Evolutionary conservation across 2,113 vertebrate species (phyloP), one percentile per base, ranked within the genome.

Genomic region (Piprites chloris): DNA sequence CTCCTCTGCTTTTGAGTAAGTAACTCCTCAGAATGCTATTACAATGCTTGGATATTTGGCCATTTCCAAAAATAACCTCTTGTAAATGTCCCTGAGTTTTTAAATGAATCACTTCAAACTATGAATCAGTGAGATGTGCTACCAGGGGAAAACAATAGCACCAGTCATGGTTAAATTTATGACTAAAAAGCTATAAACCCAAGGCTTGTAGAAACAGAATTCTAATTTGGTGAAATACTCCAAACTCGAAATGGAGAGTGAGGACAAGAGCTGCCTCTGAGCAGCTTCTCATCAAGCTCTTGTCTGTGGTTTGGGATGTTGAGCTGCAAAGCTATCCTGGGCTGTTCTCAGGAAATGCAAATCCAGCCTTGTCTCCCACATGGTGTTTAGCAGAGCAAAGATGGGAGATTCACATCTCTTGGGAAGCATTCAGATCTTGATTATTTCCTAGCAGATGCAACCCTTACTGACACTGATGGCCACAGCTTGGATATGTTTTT

Each of bases 111-210:
- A 69, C 94, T 91, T 90, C 56, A 79, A 73, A 49, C 21, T 65
- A 62, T 94, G 71, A 87, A 95, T 94, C 82, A 88, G 55, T 32
- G 75, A 71, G 63, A 93, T 58, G 27, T 23, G 16, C 63, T 83
- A 85, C 75, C 46, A 88, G 27, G 24, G 52, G 56, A 81, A 92
- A 93, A 95, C 83, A 93, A 81, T 89, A 85, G 86, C 35, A 72
- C 63, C 6, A 80, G 68, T 11, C 11, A 2, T 33, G 28, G 50
- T 77, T 88, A 55, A 85, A 83, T 87, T 82, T 85, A 68, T 3
- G 4, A 33, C 33, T 56, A 13, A 62, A 74, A 87, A 85, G 56
- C 69, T 53, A 12, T 71, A 74, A 91, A 91, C 44, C 8, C 68
- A 55, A 89, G 35, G 35, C 65, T 83, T 59, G 18, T 12, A 73